phyloP scores from a whole-genome alignment of 92 coral and sea anemone species.

The Nematostella vectensis region DNA sequence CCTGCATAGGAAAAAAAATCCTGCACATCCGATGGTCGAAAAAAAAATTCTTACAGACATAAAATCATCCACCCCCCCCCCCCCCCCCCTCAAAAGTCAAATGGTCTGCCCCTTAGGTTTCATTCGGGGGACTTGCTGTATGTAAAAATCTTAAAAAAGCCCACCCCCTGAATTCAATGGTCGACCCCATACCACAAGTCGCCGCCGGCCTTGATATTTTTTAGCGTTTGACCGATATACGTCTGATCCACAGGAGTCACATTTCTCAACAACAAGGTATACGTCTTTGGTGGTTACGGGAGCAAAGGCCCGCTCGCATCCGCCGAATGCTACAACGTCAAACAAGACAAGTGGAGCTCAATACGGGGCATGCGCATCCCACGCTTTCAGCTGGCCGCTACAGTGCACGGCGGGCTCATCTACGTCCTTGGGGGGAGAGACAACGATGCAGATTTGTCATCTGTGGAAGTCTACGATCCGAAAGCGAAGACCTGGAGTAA shows the following conservation, averaged over 20 bases:
- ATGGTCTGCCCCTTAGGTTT: too few relatives aligned
- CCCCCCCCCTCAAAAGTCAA: too few relatives aligned
- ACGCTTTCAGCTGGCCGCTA: conserved; percentile 55
- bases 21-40: too few relatives aligned
- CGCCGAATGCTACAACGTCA: conserved; percentile 60
- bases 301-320: conserved; percentile 55
- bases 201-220: too few relatives aligned
- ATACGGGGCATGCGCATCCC: conserved; percentile 46
- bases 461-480: conserved; percentile 63
- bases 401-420: conserved; percentile 37
- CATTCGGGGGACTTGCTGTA: too few relatives aligned
- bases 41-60: too few relatives aligned
- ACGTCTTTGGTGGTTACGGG: conserved; percentile 89
- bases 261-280: conserved; percentile 48
- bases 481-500: conserved; percentile 45
- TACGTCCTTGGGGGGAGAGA: conserved; percentile 83
- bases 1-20: too few relatives aligned
- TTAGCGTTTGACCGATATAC: too few relatives aligned
- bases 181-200: too few relatives aligned
- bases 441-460: conserved; percentile 53
- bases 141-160: too few relatives aligned
- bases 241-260: conserved; percentile 72
- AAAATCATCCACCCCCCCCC: too few relatives aligned
- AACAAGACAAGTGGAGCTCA: conserved; percentile 60
- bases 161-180: too few relatives aligned